A percentile compares a stretch with the other conserved stretches of the same genome.
Evolutionary conservation across 1,140 invertebrate species (phyloP).

Genomic region (Drosophila jambulina): DNA sequence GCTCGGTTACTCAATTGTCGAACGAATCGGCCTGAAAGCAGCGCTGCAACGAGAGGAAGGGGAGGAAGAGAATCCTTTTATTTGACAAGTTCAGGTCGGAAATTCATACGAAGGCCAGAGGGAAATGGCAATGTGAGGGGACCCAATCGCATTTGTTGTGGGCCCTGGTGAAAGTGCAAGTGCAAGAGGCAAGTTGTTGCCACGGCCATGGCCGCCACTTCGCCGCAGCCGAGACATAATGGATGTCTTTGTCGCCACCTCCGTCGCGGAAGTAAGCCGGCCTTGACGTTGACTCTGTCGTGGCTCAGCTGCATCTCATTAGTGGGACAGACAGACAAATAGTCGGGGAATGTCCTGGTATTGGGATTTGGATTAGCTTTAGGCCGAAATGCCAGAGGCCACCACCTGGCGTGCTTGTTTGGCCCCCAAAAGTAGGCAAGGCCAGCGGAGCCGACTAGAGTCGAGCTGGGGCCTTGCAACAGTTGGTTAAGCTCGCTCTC

Average conservation of each 20-base stretch:
- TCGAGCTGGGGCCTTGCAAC: constrained; percentile 18
- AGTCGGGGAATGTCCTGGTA: constrained; percentile 29
- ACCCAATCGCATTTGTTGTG: constrained; percentile 39
- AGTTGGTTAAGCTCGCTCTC: constrained; percentile 33
- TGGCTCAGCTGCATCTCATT: constrained; percentile 70
- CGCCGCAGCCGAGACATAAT: constrained; percentile 55
- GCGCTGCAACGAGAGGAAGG: constrained; percentile 57
- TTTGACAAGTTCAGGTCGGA: constrained; percentile 65
- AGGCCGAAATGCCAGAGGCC: constrained; percentile 55
- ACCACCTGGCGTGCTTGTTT: constrained; percentile 32
- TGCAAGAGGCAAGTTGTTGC: constrained; percentile 61
- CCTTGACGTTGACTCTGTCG: constrained; percentile 64
- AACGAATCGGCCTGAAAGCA: constrained; percentile 58
- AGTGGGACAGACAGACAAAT: constrained; percentile 40
- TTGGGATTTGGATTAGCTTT: constrained; percentile 42
- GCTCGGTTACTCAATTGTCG: constrained; percentile 56
- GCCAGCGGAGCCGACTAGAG: constrained; percentile 13
- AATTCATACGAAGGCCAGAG: constrained; percentile 47
- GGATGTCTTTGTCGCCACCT: constrained; percentile 54
- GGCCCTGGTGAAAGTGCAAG: constrained; percentile 59
- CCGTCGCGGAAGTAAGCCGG: constrained; percentile 76
- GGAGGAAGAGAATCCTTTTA: constrained; percentile 42
- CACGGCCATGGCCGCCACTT: constrained; percentile 40
- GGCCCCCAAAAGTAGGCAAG: constrained; percentile 57
- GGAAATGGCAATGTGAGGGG: constrained; percentile 18